A percentile compares a stretch with the other conserved stretches of the same genome.
phyloP scores from a whole-genome alignment of 2,113 vertebrate species.

The Urocolius indicus region DNA sequence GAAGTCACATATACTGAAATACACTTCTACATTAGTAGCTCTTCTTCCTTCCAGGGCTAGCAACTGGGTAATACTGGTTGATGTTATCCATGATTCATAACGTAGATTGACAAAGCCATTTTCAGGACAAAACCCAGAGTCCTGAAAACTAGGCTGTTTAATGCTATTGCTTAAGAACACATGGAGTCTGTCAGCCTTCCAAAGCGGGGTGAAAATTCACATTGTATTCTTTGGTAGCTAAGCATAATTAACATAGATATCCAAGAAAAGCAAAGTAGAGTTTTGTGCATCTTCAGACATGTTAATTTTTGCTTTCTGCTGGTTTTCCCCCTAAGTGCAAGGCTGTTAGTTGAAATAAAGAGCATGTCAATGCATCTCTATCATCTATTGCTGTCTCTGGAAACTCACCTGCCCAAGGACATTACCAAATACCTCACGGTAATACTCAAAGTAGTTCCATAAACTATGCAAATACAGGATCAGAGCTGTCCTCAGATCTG shows the following conservation, averaged over 20 bases:
- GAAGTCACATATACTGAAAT: background rate
- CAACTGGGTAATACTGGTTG: background rate
- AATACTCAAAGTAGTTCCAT: background rate
- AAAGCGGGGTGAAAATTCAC: background rate
- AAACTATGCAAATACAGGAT: fast-evolving
- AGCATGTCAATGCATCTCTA: background rate
- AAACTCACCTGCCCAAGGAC: background rate
- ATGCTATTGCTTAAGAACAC: background rate
- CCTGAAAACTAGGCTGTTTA: background rate
- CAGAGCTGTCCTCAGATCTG: background rate
- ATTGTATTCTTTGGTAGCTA: background rate
- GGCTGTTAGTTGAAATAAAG: background rate
- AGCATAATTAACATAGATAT: fast-evolving
- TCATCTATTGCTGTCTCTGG: background rate
- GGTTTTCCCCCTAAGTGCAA: background rate
- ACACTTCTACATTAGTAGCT: background rate
- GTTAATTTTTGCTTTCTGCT: background rate
- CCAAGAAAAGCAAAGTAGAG: background rate
- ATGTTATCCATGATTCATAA: background rate
- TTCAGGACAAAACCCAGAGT: background rate
- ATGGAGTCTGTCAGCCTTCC: background rate
- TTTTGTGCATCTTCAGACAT: background rate
- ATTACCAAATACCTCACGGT: background rate
- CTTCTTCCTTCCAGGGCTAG: background rate
- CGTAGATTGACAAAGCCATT: background rate